A percentile compares a stretch with the other conserved stretches of the same genome.
These are phyloP conservation scores for Lophotis ruficrista DNA, from an alignment of 2,113 vertebrate species.

Conservation along the genomic window DNA sequence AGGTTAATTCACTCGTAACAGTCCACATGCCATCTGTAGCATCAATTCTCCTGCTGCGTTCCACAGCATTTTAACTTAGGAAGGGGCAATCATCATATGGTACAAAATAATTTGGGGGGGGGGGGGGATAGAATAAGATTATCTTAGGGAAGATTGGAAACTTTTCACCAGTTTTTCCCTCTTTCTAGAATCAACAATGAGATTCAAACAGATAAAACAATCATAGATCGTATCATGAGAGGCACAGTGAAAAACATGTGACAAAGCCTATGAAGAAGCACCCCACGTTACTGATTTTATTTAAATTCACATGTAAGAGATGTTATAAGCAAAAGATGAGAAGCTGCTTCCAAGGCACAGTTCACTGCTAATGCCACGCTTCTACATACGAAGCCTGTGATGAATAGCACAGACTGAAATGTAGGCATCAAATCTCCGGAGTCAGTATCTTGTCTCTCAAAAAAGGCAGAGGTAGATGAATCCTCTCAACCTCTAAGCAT, in stretches of 20 bases:
- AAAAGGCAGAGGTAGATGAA: not conserved
- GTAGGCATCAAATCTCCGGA: not conserved
- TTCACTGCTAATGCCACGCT: not conserved
- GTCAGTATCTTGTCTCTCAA: not conserved
- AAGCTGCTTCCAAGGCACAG: not conserved
- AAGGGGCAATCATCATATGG: not conserved
- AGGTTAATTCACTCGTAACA: not conserved
- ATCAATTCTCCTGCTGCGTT: not conserved
- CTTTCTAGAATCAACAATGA: not conserved
- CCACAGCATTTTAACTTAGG: not conserved
- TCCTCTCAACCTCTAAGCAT: not conserved
- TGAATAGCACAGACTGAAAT: not conserved
- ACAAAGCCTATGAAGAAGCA: not conserved
- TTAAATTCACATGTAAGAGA: not conserved
- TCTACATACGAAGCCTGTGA: not conserved
- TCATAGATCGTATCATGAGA: rapidly evolving
- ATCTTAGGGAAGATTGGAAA: not conserved
- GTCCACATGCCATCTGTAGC: not conserved
- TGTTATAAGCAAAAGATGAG: not conserved
- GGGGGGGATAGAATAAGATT: not conserved
- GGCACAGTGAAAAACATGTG: not conserved
- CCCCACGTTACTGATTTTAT: not conserved
- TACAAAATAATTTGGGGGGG: not conserved
- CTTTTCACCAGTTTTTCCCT: not conserved
- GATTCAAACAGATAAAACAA: not conserved